Conservation (phyloP, 2,888 invertebrate species). For the Sinohyriopsis cumingii region DNA sequence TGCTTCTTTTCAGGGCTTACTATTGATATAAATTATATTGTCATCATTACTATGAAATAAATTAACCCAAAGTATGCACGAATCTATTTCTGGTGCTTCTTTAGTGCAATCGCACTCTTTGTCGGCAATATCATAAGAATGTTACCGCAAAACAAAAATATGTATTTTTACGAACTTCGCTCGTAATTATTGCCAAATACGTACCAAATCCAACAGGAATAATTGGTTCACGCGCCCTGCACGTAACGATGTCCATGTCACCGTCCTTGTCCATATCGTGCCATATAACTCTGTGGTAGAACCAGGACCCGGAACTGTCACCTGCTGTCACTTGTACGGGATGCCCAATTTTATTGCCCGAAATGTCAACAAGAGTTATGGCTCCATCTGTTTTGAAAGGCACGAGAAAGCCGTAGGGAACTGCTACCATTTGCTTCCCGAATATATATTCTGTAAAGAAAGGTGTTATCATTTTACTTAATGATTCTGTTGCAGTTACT, state of each 20-base stretch:
- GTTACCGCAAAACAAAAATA: no score
- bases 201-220: conserved; percentile 27
- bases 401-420: conserved; percentile 54
- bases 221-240: conserved; percentile 44
- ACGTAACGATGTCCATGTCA: conserved; percentile 48
- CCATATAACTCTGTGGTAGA: conserved; percentile 53
- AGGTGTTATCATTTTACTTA: neutral
- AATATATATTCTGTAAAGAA: conserved; percentile 34
- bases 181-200: neutral
- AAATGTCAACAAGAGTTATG: conserved; percentile 37
- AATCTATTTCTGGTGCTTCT: no score
- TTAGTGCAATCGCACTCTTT: no score
- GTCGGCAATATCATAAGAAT: no score
- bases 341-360: conserved; percentile 14
- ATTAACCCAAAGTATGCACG: no score
- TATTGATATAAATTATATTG: no score
- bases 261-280: conserved; percentile 57
- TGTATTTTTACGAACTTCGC: neutral
- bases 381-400: conserved; percentile 47
- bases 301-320: conserved; percentile 40
- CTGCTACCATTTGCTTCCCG: conserved; percentile 30
- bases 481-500: no score
- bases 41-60: no score
- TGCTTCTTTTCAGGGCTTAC: no score
- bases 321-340: conserved; percentile 35